Evolutionary conservation across 1,140 invertebrate genomes (phyloP), one percentile per base, ranked within the genome.

Genomic region (Macrotrachela quadricornifera): DNA sequence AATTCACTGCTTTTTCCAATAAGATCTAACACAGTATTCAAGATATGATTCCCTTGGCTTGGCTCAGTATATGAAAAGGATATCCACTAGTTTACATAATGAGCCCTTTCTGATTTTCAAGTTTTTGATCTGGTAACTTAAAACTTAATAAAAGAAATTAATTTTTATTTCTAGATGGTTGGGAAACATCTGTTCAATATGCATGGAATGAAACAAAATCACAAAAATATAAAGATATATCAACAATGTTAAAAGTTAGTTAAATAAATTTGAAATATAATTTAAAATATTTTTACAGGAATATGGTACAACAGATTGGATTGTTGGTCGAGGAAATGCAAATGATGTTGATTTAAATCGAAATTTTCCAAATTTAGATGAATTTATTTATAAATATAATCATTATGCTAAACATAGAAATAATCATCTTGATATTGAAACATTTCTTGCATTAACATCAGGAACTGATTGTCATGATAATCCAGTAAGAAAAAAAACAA

Each of bases 331-430:
- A 58, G 62, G 65, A 1, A 97, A 99, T 71, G 81, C 80, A 0
- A 70, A 90, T 60, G 63, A 74, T 44, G 71, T 90, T 2, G 92
- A 97, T 68, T 72, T 99, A 1, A 97, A 97, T 70, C 74, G 91
- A 60, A 94, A 97, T 70, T 99, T 99, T 64, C 92, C 92, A 0
- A 85, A 94, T 82, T 88, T 57, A 90, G 53, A 54, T 37, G n/a
- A 42, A 46, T 49, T 46, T 37, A 46, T 49, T 36, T 54, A 49
- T 21, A 8, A 2, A 30, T 30, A 30, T 30, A 30, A 30, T 30
- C 21, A 30, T 8, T 8, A 30, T 30, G 3, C 3, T 30, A 2
- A 30, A 30, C 21, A 30, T 30, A 30, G 8, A 30, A 30, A 30
- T 8, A 30, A 30, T 30, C 21, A 30, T 30, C 8, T 30, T 4